Evolutionary conservation across 2,797 vertebrate species (phyloP).

Genomic region (Aulostomus chinensis): DNA sequence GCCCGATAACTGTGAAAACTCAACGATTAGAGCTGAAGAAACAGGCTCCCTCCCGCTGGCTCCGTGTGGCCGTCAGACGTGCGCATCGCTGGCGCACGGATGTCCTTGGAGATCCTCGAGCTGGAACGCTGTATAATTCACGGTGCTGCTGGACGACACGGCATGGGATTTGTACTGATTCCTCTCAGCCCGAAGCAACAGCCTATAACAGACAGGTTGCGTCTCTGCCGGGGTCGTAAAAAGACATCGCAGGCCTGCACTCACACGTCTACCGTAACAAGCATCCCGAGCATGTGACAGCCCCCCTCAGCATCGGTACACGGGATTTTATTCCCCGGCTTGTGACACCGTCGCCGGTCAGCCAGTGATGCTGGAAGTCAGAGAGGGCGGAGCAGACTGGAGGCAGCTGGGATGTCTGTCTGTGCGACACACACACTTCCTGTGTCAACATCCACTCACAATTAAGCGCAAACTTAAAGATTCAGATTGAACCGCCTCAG

Average conservation of each 20-base stretch:
- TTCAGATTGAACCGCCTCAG: no score
- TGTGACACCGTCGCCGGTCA: conserved; percentile 39
- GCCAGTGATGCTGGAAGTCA: conserved; percentile 45
- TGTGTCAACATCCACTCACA: no score
- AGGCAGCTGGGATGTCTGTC: conserved; percentile 16
- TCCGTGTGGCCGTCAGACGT: conserved; percentile 41
- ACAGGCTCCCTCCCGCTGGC: conserved; percentile 31
- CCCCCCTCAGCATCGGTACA: conserved; percentile 21
- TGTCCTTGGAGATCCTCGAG: conserved; percentile 49
- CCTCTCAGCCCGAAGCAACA: no score
- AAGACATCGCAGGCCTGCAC: neutral
- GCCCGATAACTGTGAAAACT: conserved; percentile 28
- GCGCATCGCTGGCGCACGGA: conserved; percentile 53
- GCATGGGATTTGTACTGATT: no score
- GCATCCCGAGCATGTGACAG: conserved; percentile 19
- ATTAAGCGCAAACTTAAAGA: no score
- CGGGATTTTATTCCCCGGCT: conserved; percentile 25
- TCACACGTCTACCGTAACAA: conserved; percentile 4
- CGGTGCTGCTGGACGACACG: neutral
- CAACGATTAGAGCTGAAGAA: conserved; percentile 14
- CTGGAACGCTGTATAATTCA: conserved; percentile 8
- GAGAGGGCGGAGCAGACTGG: conserved; percentile 40
- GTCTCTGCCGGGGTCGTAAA: neutral
- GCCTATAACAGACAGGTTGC: neutral
- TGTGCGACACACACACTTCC: conserved; percentile 20